These are phyloP conservation scores for Enteromius thamalakanensis DNA, from an alignment of 2,797 vertebrate species.

Conservation along the genomic window DNA sequence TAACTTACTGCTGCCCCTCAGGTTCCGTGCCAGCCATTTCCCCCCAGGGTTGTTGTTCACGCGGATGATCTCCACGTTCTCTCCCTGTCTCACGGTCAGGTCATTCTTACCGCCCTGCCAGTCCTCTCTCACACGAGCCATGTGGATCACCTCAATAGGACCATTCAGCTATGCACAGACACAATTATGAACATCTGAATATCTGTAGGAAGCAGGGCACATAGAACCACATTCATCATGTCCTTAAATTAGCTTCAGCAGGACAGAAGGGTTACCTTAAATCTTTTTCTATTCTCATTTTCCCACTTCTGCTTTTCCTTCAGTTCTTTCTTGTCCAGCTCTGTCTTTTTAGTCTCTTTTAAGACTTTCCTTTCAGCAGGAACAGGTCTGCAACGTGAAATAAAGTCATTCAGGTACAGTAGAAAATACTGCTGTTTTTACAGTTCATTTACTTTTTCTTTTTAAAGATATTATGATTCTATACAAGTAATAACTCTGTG, in stretches of 20 bases:
- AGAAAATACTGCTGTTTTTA: background rate
- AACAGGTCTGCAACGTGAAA: slow-evolving; percentile 52
- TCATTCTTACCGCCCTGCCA: slow-evolving; percentile 76
- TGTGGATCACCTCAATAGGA: slow-evolving; percentile 71
- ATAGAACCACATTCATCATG: background rate
- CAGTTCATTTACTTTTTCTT: background rate
- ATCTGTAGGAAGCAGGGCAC: background rate
- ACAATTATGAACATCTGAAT: background rate
- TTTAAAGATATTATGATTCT: background rate
- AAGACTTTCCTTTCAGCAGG: slow-evolving; percentile 48
- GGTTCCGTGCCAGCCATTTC: slow-evolving; percentile 77
- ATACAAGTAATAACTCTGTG: background rate
- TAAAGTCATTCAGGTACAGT: too few relatives aligned
- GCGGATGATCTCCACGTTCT: slow-evolving; percentile 77
- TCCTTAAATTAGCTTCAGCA: background rate
- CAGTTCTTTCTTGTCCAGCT: slow-evolving; percentile 67
- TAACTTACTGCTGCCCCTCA: slow-evolving; percentile 74
- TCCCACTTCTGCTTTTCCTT: slow-evolving; percentile 71
- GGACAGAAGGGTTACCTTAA: slow-evolving; percentile 68
- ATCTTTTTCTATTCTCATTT: slow-evolving; percentile 73
- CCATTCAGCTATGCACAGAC: slow-evolving; percentile 66
- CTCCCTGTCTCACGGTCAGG: slow-evolving; percentile 72
- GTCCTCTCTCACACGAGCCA: slow-evolving; percentile 72
- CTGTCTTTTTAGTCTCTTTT: slow-evolving; percentile 66
- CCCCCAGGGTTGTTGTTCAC: slow-evolving; percentile 77